Percentiles rank a stretch among this genome's conserved stretches.
These are phyloP conservation scores for Oryzias javanicus DNA, from an alignment of 2,113 vertebrate species.

Conservation along the genomic window DNA sequence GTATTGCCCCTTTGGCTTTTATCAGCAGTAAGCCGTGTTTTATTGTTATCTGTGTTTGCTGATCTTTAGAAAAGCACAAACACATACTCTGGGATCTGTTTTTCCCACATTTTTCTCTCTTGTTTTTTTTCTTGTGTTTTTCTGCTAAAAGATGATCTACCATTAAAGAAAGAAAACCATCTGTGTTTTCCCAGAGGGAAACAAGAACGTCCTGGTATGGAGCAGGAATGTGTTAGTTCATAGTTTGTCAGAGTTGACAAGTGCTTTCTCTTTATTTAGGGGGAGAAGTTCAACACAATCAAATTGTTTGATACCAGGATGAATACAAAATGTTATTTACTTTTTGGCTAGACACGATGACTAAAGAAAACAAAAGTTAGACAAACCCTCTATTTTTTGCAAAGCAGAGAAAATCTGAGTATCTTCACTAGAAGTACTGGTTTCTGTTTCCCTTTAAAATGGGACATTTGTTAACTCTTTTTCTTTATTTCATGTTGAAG, in stretches of 20 bases:
- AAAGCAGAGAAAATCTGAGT: too few species aligned
- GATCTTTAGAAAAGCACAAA: constrained; percentile 7
- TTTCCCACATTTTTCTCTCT: not conserved
- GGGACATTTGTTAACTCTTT: too few species aligned
- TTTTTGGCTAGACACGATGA: too few species aligned
- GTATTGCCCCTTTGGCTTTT: not conserved
- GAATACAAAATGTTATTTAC: too few species aligned
- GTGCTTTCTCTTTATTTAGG: constrained; percentile 1
- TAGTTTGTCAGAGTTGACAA: constrained; percentile 22
- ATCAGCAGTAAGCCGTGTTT: constrained; percentile 4
- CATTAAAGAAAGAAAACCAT: constrained; percentile 55
- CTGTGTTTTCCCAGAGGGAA: constrained; percentile 40
- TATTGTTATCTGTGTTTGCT: constrained; percentile 28
- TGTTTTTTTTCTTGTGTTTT: not conserved
- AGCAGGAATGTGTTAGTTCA: constrained; percentile 38
- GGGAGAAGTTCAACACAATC: not conserved
- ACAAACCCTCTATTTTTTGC: too few species aligned
- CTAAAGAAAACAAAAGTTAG: too few species aligned
- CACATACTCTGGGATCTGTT: not conserved
- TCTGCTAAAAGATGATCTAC: constrained; percentile 17
- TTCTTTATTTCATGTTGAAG: too few species aligned
- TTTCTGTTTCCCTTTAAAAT: too few species aligned
- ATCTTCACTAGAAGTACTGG: too few species aligned
- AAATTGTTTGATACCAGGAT: not conserved
- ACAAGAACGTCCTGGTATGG: not conserved